A percentile compares a stretch with the other conserved stretches of the same genome.
These are phyloP conservation scores for Luperina testacea DNA, from an alignment of 2,888 invertebrate species.

Conservation along the genomic window DNA sequence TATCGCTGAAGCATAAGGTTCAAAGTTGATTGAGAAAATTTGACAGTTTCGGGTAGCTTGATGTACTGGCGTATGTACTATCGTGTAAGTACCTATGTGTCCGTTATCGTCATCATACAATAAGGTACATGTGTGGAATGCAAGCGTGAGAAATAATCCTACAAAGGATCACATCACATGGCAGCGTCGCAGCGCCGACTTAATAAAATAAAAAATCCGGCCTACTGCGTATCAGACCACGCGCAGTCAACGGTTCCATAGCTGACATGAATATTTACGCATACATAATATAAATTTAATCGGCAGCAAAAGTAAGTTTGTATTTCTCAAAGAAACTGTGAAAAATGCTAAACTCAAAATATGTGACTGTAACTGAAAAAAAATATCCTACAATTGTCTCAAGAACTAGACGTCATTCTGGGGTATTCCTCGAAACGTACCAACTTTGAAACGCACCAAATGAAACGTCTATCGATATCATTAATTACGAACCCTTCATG, in stretches of 20 bases:
- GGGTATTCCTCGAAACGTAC: too few relatives aligned
- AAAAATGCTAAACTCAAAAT: neutral
- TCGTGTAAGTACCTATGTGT: neutral
- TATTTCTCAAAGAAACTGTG: neutral
- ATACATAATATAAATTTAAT: neutral
- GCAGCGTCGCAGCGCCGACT: neutral
- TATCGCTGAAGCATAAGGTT: too few relatives aligned
- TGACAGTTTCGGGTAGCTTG: too few relatives aligned
- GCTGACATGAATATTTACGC: neutral
- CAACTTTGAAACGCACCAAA: too few relatives aligned
- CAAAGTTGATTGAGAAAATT: too few relatives aligned
- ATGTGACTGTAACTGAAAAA: neutral
- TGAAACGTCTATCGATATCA: too few relatives aligned
- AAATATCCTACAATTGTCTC: neutral
- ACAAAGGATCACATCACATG: conserved; percentile 36
- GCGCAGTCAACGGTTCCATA: conserved; percentile 6
- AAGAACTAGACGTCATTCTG: neutral
- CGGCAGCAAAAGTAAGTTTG: neutral
- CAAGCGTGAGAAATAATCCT: conserved; percentile 46
- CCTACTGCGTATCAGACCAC: neutral
- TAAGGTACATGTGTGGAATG: conserved; percentile 9
- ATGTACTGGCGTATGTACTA: too few relatives aligned
- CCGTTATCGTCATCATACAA: neutral
- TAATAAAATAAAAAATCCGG: conserved; percentile 28
- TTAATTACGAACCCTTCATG: too few relatives aligned